Evolutionary conservation across 2,888 invertebrate species (phyloP).

Genomic region (Andrena flavipes): DNA sequence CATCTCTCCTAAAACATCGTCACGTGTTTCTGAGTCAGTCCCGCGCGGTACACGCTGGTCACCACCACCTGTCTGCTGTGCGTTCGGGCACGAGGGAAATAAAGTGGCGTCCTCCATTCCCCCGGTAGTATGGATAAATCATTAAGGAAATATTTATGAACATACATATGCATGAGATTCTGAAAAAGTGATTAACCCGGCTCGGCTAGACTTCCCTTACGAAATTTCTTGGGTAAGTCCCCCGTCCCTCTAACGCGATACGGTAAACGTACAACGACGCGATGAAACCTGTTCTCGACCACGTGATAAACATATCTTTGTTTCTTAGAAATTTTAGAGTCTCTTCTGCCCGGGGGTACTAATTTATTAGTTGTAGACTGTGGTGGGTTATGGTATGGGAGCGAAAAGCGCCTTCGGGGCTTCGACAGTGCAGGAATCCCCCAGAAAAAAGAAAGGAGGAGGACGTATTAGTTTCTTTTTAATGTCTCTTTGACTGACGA

Average conservation of each 20-base stretch:
- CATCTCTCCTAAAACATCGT: constrained; percentile 73
- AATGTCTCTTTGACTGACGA: too few species aligned
- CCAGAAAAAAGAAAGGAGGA: too few species aligned
- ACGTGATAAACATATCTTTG: not conserved
- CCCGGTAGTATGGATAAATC: not conserved
- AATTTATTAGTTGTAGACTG: not conserved
- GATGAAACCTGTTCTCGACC: constrained; percentile 19
- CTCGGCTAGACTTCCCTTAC: constrained; percentile 5
- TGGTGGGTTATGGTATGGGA: not conserved
- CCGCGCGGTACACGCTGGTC: constrained; percentile 23
- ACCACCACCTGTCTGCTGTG: not conserved
- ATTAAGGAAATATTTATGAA: not conserved
- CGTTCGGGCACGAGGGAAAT: constrained; percentile 6
- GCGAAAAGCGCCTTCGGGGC: not conserved
- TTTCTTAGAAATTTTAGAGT: constrained; percentile 8
- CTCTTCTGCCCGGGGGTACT: not conserved
- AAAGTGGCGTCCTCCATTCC: not conserved
- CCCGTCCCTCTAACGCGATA: not conserved
- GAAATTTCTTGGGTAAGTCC: constrained; percentile 29
- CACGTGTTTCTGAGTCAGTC: constrained; percentile 71
- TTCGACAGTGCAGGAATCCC: not conserved
- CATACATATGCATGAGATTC: not conserved
- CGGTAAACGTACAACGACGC: not conserved
- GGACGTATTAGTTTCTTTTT: too few species aligned
- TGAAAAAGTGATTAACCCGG: constrained; percentile 14